phyloP scores from a whole-genome alignment of 30 jellyfish, hydroid and myxozoan genomes.

The Cassiopea xamachana region DNA sequence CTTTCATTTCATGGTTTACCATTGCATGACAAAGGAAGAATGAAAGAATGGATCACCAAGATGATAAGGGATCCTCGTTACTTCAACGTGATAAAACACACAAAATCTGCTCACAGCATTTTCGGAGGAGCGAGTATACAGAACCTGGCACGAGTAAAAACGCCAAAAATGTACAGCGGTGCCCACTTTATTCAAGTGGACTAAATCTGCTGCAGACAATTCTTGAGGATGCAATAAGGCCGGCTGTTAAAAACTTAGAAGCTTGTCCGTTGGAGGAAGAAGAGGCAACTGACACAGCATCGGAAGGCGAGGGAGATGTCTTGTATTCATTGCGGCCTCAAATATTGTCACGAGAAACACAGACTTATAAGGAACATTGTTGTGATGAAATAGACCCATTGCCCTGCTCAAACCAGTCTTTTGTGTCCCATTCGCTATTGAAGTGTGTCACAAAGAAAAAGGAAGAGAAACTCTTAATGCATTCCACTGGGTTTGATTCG shows the following conservation, averaged over 20 bases:
- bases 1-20: background rate
- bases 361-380: background rate
- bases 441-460: background rate
- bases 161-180: constrained; percentile 9
- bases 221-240: constrained; percentile 9
- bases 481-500: background rate
- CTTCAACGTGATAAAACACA: background rate
- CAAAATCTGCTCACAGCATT: background rate
- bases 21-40: background rate
- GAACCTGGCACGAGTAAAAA: background rate
- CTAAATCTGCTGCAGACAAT: background rate
- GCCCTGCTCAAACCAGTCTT: background rate
- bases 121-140: background rate
- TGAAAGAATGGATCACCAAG: background rate
- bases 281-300: constrained; percentile 16
- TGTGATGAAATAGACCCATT: background rate
- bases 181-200: constrained; percentile 14
- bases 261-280: background rate
- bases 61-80: constrained; percentile 1
- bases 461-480: constrained; percentile 16
- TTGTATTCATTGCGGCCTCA: background rate
- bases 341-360: background rate
- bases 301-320: constrained; percentile 14
- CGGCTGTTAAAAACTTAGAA: background rate
- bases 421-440: background rate